These are phyloP conservation scores for Marmota monax DNA, from an alignment of 2,113 vertebrate species.

Conservation along the genomic window DNA sequence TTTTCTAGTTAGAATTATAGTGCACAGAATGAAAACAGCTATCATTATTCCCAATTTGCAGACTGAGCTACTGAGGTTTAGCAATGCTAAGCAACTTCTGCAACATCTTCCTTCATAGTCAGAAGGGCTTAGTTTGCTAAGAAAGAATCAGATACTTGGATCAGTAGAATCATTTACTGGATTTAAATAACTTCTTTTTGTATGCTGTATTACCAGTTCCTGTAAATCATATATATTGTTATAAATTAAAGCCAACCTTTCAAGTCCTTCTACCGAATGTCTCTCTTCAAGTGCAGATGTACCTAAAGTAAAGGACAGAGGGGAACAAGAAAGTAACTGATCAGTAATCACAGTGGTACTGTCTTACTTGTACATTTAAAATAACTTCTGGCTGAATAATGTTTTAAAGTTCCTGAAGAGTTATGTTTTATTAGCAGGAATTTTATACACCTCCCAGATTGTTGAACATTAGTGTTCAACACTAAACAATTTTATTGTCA, in stretches of 20 bases:
- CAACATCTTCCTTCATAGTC: not conserved
- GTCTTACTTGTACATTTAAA: not conserved
- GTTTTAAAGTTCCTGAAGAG: not conserved
- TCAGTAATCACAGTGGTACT: not conserved
- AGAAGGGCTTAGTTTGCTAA: not conserved
- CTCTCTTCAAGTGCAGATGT: not conserved
- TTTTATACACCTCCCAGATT: not conserved
- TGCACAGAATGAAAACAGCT: not conserved
- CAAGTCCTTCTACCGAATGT: not conserved
- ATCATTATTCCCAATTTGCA: not conserved
- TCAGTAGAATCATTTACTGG: not conserved
- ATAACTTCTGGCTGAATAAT: conserved; percentile 20
- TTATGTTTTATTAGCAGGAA: not conserved
- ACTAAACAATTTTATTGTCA: not conserved
- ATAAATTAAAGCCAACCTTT: not conserved
- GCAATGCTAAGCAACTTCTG: not conserved
- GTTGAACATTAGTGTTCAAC: not conserved
- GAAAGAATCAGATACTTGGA: not conserved
- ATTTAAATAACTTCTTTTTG: not conserved
- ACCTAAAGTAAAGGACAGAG: not conserved
- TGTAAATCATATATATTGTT: not conserved
- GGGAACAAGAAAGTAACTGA: not conserved
- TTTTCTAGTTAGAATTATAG: not conserved
- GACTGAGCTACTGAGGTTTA: not conserved
- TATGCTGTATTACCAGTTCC: not conserved